These are phyloP conservation scores for Marcusenius ussheri DNA, from an alignment of 2,113 vertebrate species.

Conservation along the genomic window DNA sequence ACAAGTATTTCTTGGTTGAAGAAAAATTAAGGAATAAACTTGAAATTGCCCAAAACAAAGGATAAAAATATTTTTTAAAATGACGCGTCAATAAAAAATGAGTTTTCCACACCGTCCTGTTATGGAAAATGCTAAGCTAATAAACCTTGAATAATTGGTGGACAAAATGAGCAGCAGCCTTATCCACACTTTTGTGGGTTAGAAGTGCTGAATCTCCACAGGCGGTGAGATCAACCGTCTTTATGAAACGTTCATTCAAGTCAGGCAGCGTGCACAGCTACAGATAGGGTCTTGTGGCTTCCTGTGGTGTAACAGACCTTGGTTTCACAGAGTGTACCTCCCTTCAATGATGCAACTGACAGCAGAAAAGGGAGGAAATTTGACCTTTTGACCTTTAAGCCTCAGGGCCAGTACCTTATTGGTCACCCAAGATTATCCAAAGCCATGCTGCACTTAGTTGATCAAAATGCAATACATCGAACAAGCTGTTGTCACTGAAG, in stretches of 20 bases:
- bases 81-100: not conserved
- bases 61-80: not conserved
- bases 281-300: conserved; percentile 47
- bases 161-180: not conserved
- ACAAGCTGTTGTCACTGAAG: not conserved
- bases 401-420: not conserved
- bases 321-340: not conserved
- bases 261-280: not conserved
- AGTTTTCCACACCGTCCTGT: not conserved
- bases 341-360: not conserved
- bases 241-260: not conserved
- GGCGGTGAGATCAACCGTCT: not conserved
- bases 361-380: not conserved
- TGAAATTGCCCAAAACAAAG: not conserved
- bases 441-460: not conserved
- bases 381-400: not conserved
- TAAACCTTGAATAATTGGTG: not conserved
- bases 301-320: conserved; percentile 33
- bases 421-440: not conserved
- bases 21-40: not conserved
- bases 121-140: not conserved
- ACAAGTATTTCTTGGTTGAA: not conserved
- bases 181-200: not conserved
- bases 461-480: not conserved
- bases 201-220: not conserved